These are phyloP conservation scores for Plutella xylostella DNA, from an alignment of 2,888 invertebrate species.

Conservation along the genomic window DNA sequence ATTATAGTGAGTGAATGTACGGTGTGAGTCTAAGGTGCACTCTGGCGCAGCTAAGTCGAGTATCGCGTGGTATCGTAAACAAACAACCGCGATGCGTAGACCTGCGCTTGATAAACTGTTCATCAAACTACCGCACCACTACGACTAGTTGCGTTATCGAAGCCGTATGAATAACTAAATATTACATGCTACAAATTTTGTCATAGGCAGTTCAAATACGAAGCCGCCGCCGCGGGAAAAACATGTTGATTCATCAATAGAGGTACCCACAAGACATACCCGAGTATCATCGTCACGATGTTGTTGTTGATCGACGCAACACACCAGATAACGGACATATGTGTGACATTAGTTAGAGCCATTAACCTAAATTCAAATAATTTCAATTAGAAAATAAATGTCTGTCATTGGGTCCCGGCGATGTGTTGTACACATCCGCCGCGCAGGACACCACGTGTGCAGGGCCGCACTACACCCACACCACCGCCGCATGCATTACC, in stretches of 20 bases:
- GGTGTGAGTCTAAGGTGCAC: slow-evolving; percentile 30
- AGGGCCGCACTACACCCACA: not conserved
- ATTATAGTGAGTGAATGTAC: slow-evolving; percentile 26
- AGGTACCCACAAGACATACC: too few species aligned
- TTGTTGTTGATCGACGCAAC: too few species aligned
- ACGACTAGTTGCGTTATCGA: too few species aligned
- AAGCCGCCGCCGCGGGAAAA: too few species aligned
- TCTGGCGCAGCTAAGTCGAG: slow-evolving; percentile 44
- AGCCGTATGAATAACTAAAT: too few species aligned
- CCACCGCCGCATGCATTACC: not conserved
- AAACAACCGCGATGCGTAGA: slow-evolving; percentile 51
- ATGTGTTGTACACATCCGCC: slow-evolving; percentile 48
- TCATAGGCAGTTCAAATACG: too few species aligned
- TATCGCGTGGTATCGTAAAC: slow-evolving; percentile 58
- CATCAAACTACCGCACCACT: slow-evolving; percentile 18
- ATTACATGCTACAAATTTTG: too few species aligned
- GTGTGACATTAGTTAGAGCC: slow-evolving; percentile 59
- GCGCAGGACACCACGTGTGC: slow-evolving; percentile 23
- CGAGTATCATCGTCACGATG: too few species aligned
- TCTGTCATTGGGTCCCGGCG: slow-evolving; percentile 50
- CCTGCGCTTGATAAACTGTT: slow-evolving; percentile 44
- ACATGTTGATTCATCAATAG: too few species aligned
- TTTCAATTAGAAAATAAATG: slow-evolving; percentile 56
- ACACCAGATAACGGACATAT: too few species aligned
- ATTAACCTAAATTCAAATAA: slow-evolving; percentile 66